Percentiles rank a stretch among this genome's conserved stretches.
These are phyloP conservation scores for Drosophila cognata DNA, from an alignment of 2,888 invertebrate species.

Conservation along the genomic window DNA sequence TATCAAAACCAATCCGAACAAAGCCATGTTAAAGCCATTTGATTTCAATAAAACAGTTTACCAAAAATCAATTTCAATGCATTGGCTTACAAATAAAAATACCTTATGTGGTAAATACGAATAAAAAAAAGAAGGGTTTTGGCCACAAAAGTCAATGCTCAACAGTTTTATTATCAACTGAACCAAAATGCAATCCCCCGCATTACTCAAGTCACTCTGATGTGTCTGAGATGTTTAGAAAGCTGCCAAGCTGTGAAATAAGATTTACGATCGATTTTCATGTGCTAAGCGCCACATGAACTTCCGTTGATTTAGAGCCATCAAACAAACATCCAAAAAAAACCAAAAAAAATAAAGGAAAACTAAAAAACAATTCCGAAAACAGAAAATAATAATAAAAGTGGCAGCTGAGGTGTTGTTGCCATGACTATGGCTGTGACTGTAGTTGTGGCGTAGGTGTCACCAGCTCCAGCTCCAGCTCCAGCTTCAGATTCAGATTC, in stretches of 20 bases:
- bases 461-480: slow-evolving; percentile 32
- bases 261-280: slow-evolving; percentile 66
- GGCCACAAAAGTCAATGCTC: slow-evolving; percentile 36
- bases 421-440: neutral
- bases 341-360: neutral
- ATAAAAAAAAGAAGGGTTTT: slow-evolving; percentile 1
- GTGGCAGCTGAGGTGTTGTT: slow-evolving; percentile 44
- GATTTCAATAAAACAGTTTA: neutral
- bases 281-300: slow-evolving; percentile 76
- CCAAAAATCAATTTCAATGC: slow-evolving; percentile 4
- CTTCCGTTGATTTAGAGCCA: slow-evolving; percentile 69
- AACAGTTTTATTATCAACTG: slow-evolving; percentile 46
- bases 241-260: slow-evolving; percentile 59
- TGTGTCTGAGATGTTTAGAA: slow-evolving; percentile 41
- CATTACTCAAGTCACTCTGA: slow-evolving; percentile 26
- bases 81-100: neutral
- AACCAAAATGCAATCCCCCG: slow-evolving; percentile 52
- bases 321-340: neutral
- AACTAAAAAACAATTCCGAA: neutral
- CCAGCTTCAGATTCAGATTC: neutral
- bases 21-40: slow-evolving; percentile 1
- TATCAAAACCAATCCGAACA: neutral
- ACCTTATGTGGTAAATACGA: slow-evolving; percentile 17
- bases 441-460: slow-evolving; percentile 63
- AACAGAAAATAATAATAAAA: slow-evolving; percentile 17